Conservation (phyloP, 1,140 invertebrate species). For the Apis cerana region DNA sequence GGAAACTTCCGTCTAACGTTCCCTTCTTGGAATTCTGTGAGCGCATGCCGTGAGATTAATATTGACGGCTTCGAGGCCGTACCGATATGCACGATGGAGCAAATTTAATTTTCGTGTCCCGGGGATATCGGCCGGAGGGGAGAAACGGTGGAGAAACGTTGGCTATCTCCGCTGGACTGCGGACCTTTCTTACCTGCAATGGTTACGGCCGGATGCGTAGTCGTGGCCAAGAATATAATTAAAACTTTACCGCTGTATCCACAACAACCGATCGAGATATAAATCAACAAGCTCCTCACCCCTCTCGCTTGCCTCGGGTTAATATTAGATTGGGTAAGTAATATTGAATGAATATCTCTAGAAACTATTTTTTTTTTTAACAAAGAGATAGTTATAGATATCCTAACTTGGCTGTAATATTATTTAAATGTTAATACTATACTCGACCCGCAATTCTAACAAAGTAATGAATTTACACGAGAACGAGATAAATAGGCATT, state of each 20-base stretch:
- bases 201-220: slow-evolving; percentile 57
- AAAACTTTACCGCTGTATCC: slow-evolving; percentile 62
- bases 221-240: slow-evolving; percentile 59
- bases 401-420: too few species aligned
- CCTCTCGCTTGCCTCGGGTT: slow-evolving; percentile 23
- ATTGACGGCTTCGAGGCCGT: slow-evolving; percentile 64
- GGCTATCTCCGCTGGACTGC: slow-evolving; percentile 35
- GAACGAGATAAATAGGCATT: too few species aligned
- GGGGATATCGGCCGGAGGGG: slow-evolving; percentile 44
- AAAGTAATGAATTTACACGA: too few species aligned
- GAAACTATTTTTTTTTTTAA: too few species aligned
- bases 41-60: slow-evolving; percentile 67
- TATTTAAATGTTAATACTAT: too few species aligned
- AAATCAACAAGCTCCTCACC: slow-evolving; percentile 45
- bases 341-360: too few species aligned
- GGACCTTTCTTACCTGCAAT: slow-evolving; percentile 56
- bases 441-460: too few species aligned
- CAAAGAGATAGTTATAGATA: too few species aligned
- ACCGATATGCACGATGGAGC: slow-evolving; percentile 63
- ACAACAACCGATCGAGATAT: slow-evolving; percentile 52
- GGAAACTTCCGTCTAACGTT: slow-evolving; percentile 53
- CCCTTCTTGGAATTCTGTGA: slow-evolving; percentile 55
- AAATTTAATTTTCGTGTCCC: slow-evolving; percentile 70
- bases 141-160: background rate
- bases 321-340: background rate